Base-by-base conservation (phyloP, 1,140 invertebrate species). In the Diprion similis region DNA sequence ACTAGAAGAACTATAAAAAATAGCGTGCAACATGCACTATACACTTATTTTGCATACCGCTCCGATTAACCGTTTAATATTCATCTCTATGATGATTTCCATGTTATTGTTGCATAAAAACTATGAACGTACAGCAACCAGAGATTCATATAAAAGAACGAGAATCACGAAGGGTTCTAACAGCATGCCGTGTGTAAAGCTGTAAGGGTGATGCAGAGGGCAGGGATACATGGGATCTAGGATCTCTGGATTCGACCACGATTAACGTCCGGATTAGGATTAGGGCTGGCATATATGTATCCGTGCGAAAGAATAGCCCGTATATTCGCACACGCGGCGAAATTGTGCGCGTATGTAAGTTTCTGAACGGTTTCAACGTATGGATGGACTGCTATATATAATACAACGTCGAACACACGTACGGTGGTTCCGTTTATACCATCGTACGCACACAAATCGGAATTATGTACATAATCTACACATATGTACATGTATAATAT, bases 231-330 rank as follows among this genome's bases (percentile, higher is more conserved):
- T 17, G 51, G 51, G 51, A 59, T 59, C 51, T 59, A 59, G 24
- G 80, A 76, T 79, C 74, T 77, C 51, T 70, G 81, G 78, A 83
- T 84, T 78, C 77, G 75, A 76, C 75, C 77, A 71, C 83, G 84
- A 85, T 85, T 84, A 85, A 83, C 84, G 83, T 80, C 78, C 76
- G 82, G 84, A 85, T 85, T 85, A 85, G 84, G 84, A 85, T 85
- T 83, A 85, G 79, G 76, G 78, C 72, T 78, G 76, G 74, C 77
- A 69, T 70, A 74, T 80, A 81, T 78, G 24, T 37, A 76, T 78
- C 73, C 72, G 10, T 76, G 74, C 77, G 68, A 74, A 66, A 75
- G 77, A 77, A 75, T 78, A 51, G 70, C 71, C 76, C 72, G 45
- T 45, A 70, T 15, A 37, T 37, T 37, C 24, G 24, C 24, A 37